Evolutionary conservation across 1,140 invertebrate genomes (phyloP).

Genomic region (Zaprionus africanus): DNA sequence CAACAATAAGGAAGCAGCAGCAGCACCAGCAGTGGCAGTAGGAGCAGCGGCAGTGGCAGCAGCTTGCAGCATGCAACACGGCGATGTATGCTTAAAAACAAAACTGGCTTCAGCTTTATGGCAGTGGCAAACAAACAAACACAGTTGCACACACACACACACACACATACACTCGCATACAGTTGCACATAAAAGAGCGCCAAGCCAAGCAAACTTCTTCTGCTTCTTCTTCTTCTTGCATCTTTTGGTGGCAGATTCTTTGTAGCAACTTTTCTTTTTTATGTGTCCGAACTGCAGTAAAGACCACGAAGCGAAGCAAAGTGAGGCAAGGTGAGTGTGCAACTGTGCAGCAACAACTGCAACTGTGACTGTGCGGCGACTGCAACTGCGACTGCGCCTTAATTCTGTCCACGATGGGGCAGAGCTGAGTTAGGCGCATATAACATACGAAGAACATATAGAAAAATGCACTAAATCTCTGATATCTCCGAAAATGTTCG

Average conservation of each 20-base stretch:
- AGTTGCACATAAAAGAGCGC: constrained; percentile 25
- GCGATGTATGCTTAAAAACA: constrained; percentile 62
- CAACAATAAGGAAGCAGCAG: constrained; percentile 57
- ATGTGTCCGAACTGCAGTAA: constrained; percentile 26
- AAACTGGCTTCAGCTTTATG: constrained; percentile 78
- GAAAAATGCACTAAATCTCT: constrained; percentile 74
- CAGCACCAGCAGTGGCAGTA: constrained; percentile 21
- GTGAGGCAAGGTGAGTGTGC: constrained; percentile 19
- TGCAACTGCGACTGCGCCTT: constrained; percentile 72
- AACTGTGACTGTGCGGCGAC: constrained; percentile 32
- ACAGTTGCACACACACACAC: constrained; percentile 21
- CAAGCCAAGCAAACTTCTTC: constrained; percentile 49
- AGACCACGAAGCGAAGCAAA: background rate
- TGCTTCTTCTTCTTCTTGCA: constrained; percentile 17
- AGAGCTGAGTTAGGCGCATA: constrained; percentile 21
- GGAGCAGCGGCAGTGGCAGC: constrained; percentile 13
- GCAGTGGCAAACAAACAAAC: constrained; percentile 73
- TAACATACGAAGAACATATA: constrained; percentile 41
- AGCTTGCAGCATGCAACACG: constrained; percentile 33
- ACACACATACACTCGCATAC: constrained; percentile 23
- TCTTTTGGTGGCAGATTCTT: constrained; percentile 53
- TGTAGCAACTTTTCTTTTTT: constrained; percentile 52
- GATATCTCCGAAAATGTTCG: constrained; percentile 77
- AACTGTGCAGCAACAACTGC: constrained; percentile 18
- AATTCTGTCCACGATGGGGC: constrained; percentile 58